These are phyloP conservation scores for Laticauda laticaudata DNA, from an alignment of 2,113 vertebrate genomes.

Conservation along the genomic window DNA sequence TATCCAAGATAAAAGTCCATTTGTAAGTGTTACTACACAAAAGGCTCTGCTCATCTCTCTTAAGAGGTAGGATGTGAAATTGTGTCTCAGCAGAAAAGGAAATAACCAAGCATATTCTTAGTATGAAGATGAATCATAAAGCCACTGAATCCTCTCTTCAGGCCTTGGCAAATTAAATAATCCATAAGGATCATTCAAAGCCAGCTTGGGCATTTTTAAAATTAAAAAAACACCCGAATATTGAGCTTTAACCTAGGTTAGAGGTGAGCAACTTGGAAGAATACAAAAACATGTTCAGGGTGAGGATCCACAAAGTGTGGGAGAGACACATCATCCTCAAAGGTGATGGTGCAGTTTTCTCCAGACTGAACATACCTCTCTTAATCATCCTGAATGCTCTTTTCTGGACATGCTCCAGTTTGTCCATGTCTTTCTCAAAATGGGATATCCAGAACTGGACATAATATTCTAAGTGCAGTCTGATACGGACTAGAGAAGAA, in stretches of 20 bases:
- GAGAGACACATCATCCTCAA: not conserved
- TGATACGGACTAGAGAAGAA: not conserved
- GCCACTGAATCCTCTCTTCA: not conserved
- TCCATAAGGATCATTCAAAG: not conserved
- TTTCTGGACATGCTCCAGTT: not conserved
- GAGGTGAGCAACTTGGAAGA: not conserved
- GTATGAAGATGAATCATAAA: not conserved
- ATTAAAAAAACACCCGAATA: not conserved
- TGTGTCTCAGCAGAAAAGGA: not conserved
- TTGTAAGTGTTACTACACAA: not conserved
- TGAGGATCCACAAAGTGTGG: not conserved
- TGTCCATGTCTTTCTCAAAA: not conserved
- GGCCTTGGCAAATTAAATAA: not conserved
- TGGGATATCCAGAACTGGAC: not conserved
- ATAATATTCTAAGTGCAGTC: not conserved
- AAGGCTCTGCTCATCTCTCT: not conserved
- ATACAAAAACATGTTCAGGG: not conserved
- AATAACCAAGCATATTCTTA: not conserved
- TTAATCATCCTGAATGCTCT: not conserved
- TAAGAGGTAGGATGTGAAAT: not conserved
- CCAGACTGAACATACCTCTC: not conserved
- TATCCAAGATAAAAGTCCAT: not conserved
- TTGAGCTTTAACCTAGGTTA: not conserved
- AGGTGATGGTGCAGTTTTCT: not conserved
- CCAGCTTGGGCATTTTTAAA: not conserved